Evolutionary conservation across 2,113 vertebrate species (phyloP).

Genomic region (Cyprinus carpio): DNA sequence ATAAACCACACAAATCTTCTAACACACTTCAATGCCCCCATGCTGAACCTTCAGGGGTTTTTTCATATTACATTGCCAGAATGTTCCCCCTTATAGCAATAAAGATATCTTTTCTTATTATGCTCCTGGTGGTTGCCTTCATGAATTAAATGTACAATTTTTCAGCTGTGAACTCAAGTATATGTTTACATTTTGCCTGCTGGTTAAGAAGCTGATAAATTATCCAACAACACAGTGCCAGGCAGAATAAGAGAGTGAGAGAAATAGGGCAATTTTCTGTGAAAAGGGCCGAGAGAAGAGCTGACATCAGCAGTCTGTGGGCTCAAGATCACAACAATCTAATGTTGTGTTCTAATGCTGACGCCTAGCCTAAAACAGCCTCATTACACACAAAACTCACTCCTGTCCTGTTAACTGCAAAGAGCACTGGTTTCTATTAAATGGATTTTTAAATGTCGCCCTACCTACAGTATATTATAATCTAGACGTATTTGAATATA

Average conservation of each 20-base stretch:
- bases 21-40: background rate
- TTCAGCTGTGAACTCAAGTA: constrained; percentile 23
- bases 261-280: constrained; percentile 17
- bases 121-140: background rate
- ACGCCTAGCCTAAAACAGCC: background rate
- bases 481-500: no score
- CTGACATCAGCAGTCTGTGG: constrained; percentile 40
- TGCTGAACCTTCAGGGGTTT: background rate
- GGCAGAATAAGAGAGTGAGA: constrained; percentile 1
- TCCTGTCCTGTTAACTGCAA: background rate
- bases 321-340: background rate
- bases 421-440: background rate
- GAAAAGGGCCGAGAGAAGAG: constrained; percentile 37
- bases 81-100: background rate
- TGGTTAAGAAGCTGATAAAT: constrained; percentile 30
- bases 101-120: background rate
- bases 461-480: background rate
- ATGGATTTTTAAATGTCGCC: background rate
- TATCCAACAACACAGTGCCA: background rate
- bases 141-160: constrained; percentile 1
- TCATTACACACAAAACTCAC: constrained; percentile 1
- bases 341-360: background rate
- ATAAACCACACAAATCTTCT: background rate
- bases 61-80: background rate
- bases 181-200: constrained; percentile 29